A percentile compares a stretch with the other conserved stretches of the same genome.
These are phyloP conservation scores for Synaphobranchus kaupii DNA, from an alignment of 2,797 vertebrate genomes.

Conservation along the genomic window DNA sequence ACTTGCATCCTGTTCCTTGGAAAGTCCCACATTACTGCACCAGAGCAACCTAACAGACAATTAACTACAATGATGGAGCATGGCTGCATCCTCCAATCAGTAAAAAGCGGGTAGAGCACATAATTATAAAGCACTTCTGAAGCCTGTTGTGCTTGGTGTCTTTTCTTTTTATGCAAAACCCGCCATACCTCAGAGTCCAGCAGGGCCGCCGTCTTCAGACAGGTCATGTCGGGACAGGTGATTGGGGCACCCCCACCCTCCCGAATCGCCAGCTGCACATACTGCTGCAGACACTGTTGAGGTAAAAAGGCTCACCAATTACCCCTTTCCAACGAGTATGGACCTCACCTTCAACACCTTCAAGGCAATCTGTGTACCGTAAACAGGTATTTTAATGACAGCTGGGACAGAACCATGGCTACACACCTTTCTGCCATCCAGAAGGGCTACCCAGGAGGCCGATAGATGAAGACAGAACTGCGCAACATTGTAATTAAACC, in stretches of 20 bases:
- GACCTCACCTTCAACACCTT: neutral
- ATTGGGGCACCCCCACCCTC: constrained; percentile 90
- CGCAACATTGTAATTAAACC: neutral
- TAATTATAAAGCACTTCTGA: neutral
- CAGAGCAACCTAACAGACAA: neutral
- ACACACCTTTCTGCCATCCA: neutral
- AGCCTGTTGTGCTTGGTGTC: neutral
- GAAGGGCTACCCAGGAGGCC: neutral
- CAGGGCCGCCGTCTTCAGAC: constrained; percentile 78
- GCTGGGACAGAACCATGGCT: neutral
- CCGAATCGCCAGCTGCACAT: constrained; percentile 84
- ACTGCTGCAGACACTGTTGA: constrained; percentile 89
- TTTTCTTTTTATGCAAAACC: neutral
- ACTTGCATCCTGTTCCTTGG: neutral
- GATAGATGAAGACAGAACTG: neutral
- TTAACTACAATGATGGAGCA: neutral
- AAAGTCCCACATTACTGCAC: neutral
- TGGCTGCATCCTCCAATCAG: neutral
- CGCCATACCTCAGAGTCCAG: constrained; percentile 88
- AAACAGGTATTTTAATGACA: constrained; percentile 12
- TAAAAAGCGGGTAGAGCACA: neutral
- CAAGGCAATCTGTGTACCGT: neutral
- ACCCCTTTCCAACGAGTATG: neutral
- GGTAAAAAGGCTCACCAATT: constrained; percentile 39
- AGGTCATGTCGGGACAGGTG: constrained; percentile 90